phyloP scores from a whole-genome alignment of 2,888 invertebrate species.

The Thysanoteuthis rhombus region DNA sequence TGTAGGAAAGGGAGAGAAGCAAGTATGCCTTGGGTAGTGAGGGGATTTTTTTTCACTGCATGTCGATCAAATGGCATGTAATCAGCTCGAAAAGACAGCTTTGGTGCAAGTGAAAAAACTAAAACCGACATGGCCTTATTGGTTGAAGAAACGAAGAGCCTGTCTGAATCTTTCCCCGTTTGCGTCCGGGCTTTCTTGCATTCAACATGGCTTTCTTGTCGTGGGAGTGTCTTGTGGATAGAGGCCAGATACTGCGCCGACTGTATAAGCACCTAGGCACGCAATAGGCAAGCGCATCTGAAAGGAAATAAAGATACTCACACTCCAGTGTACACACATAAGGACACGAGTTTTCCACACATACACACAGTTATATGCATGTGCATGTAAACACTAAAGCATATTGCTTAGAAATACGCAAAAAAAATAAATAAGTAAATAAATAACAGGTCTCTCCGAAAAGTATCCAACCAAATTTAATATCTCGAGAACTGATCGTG shows the following conservation, averaged over 20 bases:
- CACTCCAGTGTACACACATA: too few species aligned
- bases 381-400: too few species aligned
- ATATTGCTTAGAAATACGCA: too few species aligned
- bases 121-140: neutral
- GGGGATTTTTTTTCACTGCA: neutral
- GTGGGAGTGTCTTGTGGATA: neutral
- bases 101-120: neutral
- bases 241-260: neutral
- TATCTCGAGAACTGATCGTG: too few species aligned
- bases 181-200: neutral
- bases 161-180: neutral
- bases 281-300: neutral
- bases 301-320: too few species aligned
- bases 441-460: too few species aligned
- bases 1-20: neutral
- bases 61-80: neutral
- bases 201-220: neutral
- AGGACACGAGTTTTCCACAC: too few species aligned
- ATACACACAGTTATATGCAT: too few species aligned
- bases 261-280: neutral
- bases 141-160: neutral
- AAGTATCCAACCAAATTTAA: too few species aligned
- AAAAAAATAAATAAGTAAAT: too few species aligned
- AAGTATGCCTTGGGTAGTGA: neutral
- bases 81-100: neutral